Conservation (phyloP, 2,113 vertebrate genomes). For the Phalacrocorax pelagicus region DNA sequence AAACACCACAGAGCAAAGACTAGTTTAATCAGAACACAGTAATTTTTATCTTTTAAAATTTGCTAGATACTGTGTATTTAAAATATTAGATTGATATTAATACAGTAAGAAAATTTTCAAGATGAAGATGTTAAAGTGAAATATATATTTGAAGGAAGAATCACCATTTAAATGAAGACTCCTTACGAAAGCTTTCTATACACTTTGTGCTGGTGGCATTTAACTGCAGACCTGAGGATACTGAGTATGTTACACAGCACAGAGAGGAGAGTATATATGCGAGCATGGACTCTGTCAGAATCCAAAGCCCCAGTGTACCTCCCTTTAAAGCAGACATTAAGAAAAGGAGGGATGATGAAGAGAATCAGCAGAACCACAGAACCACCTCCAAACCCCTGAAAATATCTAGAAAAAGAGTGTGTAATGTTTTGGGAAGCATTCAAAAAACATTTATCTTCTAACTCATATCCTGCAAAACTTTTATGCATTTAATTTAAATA, state of each 20-base stretch:
- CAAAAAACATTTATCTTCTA: neutral
- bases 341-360: neutral
- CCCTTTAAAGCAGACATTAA: neutral
- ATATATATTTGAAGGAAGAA: neutral
- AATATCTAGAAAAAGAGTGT: neutral
- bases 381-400: neutral
- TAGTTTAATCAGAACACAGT: neutral
- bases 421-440: neutral
- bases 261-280: neutral
- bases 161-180: neutral
- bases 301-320: neutral
- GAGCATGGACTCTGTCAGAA: neutral
- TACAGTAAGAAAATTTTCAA: neutral
- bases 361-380: neutral
- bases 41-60: neutral
- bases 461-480: neutral
- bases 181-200: neutral
- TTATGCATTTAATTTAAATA: neutral
- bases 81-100: neutral
- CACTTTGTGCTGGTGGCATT: neutral
- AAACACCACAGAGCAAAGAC: neutral
- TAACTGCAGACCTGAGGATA: neutral
- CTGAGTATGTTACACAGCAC: neutral
- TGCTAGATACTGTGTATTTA: neutral
- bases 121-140: neutral